Base-by-base conservation (phyloP, 2,888 invertebrate genomes). In the Sialis fuliginosa region DNA sequence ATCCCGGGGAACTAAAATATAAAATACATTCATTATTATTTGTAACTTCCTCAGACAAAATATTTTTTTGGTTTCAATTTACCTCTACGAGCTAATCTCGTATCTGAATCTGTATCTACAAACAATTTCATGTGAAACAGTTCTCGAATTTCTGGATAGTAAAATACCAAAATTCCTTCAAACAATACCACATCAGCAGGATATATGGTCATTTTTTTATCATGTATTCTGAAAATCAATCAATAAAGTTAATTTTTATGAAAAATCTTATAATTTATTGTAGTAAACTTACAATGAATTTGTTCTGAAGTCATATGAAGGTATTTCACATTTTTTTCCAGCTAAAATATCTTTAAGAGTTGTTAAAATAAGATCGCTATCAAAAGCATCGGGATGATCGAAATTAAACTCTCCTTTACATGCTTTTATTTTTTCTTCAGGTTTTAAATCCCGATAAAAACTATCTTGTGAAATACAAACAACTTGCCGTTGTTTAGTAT, bases 91-190 rank as follows among this genome's bases (percentile, higher is more conserved):
- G 96, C 93, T 22, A 98, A 72, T 59, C 98, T 75, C 1, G 95
- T 98, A 63, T 98, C 98, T 0, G 98, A 95, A 68, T 98, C 97
- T 0, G 96, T 96, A 62, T 98, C 98, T 4, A 98, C 97, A 68
- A 98, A 98, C 37, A 99, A 71, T 66, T 98, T 98, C 93, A 98
- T 96, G 66, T 97, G 91, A 69, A 97, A 98, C 49, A 96, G 70
- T 50, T 95, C 86, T 45, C 96, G 71, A 51, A 98, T 85, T 62
- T 90, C 87, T 1, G 90, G 88, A 65, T 93, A 93, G 69, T 97
- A 97, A 69, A 99, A 98, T 35, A 93, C 91, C 48, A 99, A 75
- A 63, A 98, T 98, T 13, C 98, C 98, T 66, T 99, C 98, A 56
- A 96, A 88, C 6, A 97, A 71, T 7, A 97, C 92, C 49, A 98